Conservation (phyloP, 53 echinoderm and acorn worm genomes). For the Echinometra lucunter region DNA sequence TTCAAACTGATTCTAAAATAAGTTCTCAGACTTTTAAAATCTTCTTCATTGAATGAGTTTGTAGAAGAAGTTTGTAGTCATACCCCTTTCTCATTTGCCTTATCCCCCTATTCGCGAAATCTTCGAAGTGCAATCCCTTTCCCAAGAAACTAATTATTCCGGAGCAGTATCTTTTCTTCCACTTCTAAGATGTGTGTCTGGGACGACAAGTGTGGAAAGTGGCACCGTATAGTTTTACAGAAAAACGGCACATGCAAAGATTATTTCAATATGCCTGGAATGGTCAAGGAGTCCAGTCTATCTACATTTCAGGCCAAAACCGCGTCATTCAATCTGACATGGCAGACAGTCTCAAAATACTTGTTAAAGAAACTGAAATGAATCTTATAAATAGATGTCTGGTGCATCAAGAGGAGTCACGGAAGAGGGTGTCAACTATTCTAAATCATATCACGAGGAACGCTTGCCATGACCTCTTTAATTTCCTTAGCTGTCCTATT, state of each 20-base stretch:
- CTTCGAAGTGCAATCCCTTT: not conserved
- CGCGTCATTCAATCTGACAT: not conserved
- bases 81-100: not conserved
- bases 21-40: not conserved
- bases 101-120: not conserved
- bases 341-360: not conserved
- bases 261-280: not conserved
- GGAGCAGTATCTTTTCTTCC: not conserved
- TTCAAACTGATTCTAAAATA: not conserved
- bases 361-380: not conserved
- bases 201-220: not conserved
- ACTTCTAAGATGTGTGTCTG: not conserved
- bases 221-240: not conserved
- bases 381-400: conserved; percentile 24
- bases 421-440: conserved; percentile 41
- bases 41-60: not conserved
- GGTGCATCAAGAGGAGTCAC: not conserved
- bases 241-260: not conserved
- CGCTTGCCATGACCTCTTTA: conserved; percentile 28
- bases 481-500: conserved; percentile 57
- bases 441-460: not conserved
- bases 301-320: not conserved
- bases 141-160: not conserved
- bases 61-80: not conserved
- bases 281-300: not conserved